phyloP scores from a whole-genome alignment of 2,888 invertebrate species.

The Abrostola tripartita region DNA sequence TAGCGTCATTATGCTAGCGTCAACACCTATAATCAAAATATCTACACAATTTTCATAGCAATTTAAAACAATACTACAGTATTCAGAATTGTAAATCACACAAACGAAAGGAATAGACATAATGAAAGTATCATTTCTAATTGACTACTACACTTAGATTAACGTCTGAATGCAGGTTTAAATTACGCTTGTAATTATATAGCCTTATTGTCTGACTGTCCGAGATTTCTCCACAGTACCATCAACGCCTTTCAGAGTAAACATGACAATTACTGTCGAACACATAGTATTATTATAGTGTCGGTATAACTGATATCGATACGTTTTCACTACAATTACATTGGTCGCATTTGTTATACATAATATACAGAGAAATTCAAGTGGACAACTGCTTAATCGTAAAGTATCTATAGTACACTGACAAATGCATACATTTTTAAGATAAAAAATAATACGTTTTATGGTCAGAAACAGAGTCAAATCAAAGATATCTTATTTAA shows the following conservation, averaged over 20 bases:
- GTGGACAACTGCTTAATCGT: too few species aligned
- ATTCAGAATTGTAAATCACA: neutral
- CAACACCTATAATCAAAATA: too few species aligned
- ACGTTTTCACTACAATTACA: slow-evolving; percentile 3
- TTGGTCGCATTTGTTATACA: neutral
- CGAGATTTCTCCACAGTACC: slow-evolving; percentile 25
- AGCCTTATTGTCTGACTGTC: slow-evolving; percentile 1
- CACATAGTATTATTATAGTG: slow-evolving; percentile 17
- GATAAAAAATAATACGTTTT: too few species aligned
- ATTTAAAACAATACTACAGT: too few species aligned
- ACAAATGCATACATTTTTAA: too few species aligned
- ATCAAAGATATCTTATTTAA: too few species aligned
- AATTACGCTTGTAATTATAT: neutral
- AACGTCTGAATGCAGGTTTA: slow-evolving; percentile 8
- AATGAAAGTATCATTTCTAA: slow-evolving; percentile 30
- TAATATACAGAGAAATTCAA: neutral
- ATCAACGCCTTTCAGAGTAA: slow-evolving; percentile 17
- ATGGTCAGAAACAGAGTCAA: too few species aligned
- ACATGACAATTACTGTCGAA: slow-evolving; percentile 40
- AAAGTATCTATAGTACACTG: too few species aligned
- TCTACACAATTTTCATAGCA: too few species aligned
- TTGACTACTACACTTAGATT: slow-evolving; percentile 10
- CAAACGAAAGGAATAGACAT: neutral
- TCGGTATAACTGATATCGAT: slow-evolving; percentile 15
- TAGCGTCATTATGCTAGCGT: too few species aligned